These are phyloP conservation scores for Gambelia wislizenii DNA, from an alignment of 2,797 vertebrate species.

Conservation along the genomic window DNA sequence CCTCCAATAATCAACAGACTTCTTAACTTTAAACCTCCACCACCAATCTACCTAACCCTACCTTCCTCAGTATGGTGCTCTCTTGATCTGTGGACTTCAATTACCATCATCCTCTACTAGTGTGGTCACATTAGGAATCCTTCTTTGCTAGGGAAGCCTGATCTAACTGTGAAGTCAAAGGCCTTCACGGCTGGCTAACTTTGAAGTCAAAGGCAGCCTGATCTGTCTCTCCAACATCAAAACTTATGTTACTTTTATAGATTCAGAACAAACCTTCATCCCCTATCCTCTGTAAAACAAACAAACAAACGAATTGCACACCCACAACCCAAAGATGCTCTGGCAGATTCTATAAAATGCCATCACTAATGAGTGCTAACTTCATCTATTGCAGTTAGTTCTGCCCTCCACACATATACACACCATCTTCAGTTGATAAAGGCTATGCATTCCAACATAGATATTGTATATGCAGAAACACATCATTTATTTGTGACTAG, in stretches of 20 bases:
- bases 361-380: neutral
- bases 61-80: neutral
- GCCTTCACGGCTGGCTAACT: no score
- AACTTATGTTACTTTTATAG: neutral
- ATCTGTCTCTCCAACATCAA: no score
- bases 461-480: neutral
- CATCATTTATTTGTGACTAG: neutral
- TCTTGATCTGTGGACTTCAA: neutral
- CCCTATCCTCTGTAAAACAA: neutral
- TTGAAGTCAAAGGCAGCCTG: no score
- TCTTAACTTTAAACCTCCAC: neutral
- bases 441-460: neutral
- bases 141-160: neutral
- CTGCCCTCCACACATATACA: neutral
- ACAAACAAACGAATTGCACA: neutral
- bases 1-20: neutral
- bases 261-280: neutral
- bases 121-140: neutral
- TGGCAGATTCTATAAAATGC: conserved; percentile 1
- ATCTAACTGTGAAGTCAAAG: no score
- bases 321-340: neutral
- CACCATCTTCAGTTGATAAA: neutral
- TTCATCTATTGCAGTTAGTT: neutral
- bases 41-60: neutral
- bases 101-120: neutral